Evolutionary conservation across 2,888 invertebrate species (phyloP), one percentile per base, ranked within the genome.

Genomic region (Lysandra coridon): DNA sequence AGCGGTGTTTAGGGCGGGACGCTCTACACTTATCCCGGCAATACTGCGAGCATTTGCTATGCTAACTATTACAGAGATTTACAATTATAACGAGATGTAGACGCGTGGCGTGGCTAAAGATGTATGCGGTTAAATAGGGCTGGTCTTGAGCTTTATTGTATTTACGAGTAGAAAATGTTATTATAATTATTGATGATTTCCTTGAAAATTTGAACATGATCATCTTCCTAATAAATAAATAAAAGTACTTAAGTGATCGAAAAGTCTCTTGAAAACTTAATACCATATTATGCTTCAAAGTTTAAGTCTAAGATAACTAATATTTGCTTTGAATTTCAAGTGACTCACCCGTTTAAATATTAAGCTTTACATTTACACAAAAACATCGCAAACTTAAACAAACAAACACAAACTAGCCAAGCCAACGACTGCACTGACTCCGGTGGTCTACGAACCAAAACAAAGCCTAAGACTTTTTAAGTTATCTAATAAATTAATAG

Each of bases 1-100:
- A 85, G 83, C 84, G 86, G 84, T 84, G 88, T 87, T 86, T 86
- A 89, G 86, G 88, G 88, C 88, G 86, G 86, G 89, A 92, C 93
- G 91, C 93, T 88, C 91, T 87, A 89, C 91, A 92, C 90, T 93
- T 93, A 93, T 92, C 90, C 90, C 87, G 87, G 90, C 89, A 93
- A 92, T 93, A 92, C 87, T 79, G 81, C 80, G 82, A 82, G 76
- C 81, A 87, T 85, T 85, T 84, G 17, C 40, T 74, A 74, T 79
- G 14, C 74, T 44, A 49, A 57, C 73, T 73, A 12, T 60, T 78
- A n/a, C 12, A 60, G 44, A 76, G 57, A 76, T 76, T 76, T 76
- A 76, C 53, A 76, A 76, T 76, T 76, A 57, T 53, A 76, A 76
- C 76, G 49, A 76, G 76, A 57, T 53, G 53, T 23, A 53, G 69